Evolutionary conservation across 2,888 invertebrate species (phyloP).

Genomic region (Hydrotaea diabolus): DNA sequence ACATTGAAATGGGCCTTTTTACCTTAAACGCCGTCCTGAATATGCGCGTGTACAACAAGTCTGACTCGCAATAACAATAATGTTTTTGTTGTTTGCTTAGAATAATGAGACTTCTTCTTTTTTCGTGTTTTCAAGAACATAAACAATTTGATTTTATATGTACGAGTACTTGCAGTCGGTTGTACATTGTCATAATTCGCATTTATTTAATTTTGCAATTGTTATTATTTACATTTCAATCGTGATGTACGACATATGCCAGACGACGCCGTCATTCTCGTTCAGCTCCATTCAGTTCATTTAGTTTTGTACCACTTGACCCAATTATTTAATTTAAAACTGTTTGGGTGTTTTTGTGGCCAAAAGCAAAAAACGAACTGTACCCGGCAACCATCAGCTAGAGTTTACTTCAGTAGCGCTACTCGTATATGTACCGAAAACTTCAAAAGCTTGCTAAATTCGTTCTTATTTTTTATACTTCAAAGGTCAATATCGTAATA

Average conservation of each 20-base stretch:
- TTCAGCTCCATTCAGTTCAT: constrained; percentile 3
- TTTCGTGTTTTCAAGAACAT: background rate
- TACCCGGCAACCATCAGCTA: background rate
- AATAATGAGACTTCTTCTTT: background rate
- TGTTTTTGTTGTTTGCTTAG: background rate
- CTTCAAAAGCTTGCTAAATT: too few species aligned
- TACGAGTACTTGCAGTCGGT: too few species aligned
- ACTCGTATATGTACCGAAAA: too few species aligned
- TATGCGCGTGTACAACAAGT: background rate
- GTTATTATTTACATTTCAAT: constrained; percentile 41
- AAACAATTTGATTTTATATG: background rate
- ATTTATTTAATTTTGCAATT: constrained; percentile 30
- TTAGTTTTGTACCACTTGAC: constrained; percentile 52
- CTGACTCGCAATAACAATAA: background rate
- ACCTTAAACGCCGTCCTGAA: constrained; percentile 15
- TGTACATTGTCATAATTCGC: background rate
- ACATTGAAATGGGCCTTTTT: constrained; percentile 22
- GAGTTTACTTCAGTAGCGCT: background rate
- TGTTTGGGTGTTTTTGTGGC: background rate
- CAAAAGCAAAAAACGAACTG: background rate
- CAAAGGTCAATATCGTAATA: too few species aligned
- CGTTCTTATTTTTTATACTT: too few species aligned
- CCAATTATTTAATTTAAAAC: constrained; percentile 44
- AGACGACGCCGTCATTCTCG: background rate
- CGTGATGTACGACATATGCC: too few species aligned